A percentile compares a stretch with the other conserved stretches of the same genome.
Evolutionary conservation across 2,888 invertebrate species (phyloP).

Genomic region (Cetonia aurata): DNA sequence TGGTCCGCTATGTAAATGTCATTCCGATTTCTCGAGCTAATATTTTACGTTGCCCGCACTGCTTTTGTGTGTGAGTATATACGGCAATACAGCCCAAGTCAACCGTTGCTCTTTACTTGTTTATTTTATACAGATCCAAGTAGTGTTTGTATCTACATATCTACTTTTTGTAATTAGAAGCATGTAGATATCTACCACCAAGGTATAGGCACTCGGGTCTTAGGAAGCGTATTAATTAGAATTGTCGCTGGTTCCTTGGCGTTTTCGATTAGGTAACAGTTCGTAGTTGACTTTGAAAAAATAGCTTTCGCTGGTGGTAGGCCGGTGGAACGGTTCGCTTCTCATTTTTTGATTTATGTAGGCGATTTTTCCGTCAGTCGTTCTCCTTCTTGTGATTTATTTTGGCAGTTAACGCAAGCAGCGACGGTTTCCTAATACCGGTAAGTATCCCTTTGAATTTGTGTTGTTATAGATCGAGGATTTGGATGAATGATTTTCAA

Average conservation of each 20-base stretch:
- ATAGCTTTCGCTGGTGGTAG: not conserved
- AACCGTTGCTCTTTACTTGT: not conserved
- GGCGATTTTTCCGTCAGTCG: not conserved
- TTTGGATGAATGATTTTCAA: too few species aligned
- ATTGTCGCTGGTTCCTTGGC: not conserved
- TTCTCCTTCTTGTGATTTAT: too few species aligned
- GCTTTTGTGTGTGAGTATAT: not conserved
- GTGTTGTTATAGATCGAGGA: too few species aligned
- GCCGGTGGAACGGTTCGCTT: not conserved
- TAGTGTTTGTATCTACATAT: slow-evolving; percentile 1
- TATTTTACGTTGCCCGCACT: slow-evolving; percentile 16
- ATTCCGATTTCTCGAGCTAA: slow-evolving; percentile 45
- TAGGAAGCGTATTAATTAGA: slow-evolving; percentile 33
- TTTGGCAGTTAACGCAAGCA: too few species aligned
- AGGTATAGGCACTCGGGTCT: not conserved
- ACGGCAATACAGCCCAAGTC: not conserved
- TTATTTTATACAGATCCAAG: not conserved
- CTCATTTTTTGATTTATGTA: slow-evolving; percentile 18
- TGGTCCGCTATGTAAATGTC: slow-evolving; percentile 44
- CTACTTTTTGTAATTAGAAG: slow-evolving; percentile 30
- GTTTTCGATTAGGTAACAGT: too few species aligned
- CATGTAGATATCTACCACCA: too few species aligned
- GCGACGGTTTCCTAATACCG: too few species aligned
- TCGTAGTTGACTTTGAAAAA: slow-evolving; percentile 21
- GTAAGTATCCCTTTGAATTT: too few species aligned